phyloP scores from a whole-genome alignment of 2,888 invertebrate genomes.

The Drosophila anomelani region DNA sequence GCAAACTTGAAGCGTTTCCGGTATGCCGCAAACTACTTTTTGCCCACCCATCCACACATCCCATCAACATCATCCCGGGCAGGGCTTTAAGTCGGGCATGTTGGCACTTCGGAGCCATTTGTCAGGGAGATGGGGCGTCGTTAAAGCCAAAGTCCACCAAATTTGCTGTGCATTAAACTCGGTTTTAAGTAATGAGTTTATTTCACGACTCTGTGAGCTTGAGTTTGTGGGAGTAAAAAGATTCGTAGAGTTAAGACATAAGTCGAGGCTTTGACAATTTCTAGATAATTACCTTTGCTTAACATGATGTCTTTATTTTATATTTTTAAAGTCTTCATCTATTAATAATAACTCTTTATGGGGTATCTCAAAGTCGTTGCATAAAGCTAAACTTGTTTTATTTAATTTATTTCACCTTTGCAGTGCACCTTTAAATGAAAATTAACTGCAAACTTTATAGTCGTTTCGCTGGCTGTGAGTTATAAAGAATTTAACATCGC shows the following conservation, averaged over 20 bases:
- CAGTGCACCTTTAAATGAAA: constrained; percentile 1
- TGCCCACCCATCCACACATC: constrained; percentile 15
- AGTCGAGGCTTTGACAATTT: no score
- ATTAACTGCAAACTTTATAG: constrained; percentile 45
- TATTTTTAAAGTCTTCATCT: neutral
- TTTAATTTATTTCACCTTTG: constrained; percentile 11
- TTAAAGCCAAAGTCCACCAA: constrained; percentile 22
- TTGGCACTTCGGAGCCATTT: constrained; percentile 31
- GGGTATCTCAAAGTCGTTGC: neutral
- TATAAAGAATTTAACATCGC: constrained; percentile 61
- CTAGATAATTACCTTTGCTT: neutral
- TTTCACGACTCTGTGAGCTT: neutral
- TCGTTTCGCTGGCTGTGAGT: constrained; percentile 39
- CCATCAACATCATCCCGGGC: constrained; percentile 12
- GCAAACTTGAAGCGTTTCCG: constrained; percentile 78
- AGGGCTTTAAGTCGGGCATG: constrained; percentile 28
- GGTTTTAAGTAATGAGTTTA: constrained; percentile 10
- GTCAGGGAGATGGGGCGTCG: constrained; percentile 23
- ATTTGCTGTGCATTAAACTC: constrained; percentile 19
- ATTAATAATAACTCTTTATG: neutral
- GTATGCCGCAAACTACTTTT: constrained; percentile 78
- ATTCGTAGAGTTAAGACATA: neutral
- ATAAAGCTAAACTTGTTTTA: neutral
- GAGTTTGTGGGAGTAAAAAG: neutral
- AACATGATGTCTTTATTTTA: no score